These are phyloP conservation scores for Lycocerus yunnanus DNA, from an alignment of 2,888 invertebrate genomes.

Conservation along the genomic window DNA sequence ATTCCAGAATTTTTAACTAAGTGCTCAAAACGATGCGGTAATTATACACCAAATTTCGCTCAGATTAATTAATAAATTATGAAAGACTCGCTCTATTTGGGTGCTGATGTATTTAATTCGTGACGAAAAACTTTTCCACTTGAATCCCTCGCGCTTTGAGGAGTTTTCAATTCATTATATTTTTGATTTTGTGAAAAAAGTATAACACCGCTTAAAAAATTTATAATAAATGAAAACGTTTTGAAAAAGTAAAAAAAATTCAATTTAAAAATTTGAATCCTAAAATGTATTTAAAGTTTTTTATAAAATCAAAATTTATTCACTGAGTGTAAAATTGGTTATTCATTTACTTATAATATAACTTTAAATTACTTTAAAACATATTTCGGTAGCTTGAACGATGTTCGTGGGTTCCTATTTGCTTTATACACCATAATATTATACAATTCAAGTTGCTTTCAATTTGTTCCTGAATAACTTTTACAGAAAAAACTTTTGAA, in stretches of 20 bases:
- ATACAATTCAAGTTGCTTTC: background rate
- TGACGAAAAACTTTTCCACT: background rate
- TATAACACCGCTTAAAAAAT: background rate
- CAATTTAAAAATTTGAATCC: background rate
- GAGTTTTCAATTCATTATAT: background rate
- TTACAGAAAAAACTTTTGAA: background rate
- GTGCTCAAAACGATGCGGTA: background rate
- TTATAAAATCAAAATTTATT: background rate
- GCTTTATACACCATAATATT: background rate
- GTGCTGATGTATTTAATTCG: background rate
- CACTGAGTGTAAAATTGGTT: background rate
- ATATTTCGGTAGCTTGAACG: background rate
- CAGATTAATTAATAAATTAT: background rate
- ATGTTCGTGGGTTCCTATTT: background rate
- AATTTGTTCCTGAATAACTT: background rate
- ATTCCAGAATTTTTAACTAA: background rate
- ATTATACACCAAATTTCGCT: background rate
- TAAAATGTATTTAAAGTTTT: background rate
- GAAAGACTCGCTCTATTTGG: background rate
- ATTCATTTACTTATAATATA: background rate
- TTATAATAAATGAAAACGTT: background rate
- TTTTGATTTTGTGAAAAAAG: background rate
- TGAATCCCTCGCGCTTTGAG: no score
- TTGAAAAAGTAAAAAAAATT: background rate
- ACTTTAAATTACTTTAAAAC: background rate